Base-by-base conservation (phyloP, 2,797 vertebrate species). In the Coregonus suidteri region DNA sequence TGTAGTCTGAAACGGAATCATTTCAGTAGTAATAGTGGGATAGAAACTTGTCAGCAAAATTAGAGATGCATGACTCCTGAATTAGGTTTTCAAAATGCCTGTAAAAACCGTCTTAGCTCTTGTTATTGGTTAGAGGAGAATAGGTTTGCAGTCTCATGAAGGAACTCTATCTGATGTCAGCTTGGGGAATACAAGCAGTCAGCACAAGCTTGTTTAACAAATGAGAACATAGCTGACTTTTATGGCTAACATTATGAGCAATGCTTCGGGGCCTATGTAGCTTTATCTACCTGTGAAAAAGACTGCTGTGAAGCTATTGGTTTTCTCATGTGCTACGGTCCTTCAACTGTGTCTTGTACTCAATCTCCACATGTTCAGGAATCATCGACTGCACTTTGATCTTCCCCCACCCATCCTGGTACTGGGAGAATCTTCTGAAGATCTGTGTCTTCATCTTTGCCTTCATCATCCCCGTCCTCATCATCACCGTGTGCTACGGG, bases 361-460 rank as follows among this genome's bases (percentile, higher is more conserved):
- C 20, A 79, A 20, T 82, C 73, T 20, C n/a, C 35, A 80, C 90
- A 91, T 87, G 85, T 81, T 68, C 82, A 93, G 93, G 87, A 14
- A 93, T 95, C 53, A 91, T 95, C 75, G 97, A 99, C 90, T 99
- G 98, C 82, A 97, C 95, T 0, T 93, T 99, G 84, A 91, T 93
- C 0, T 99, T 99, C 88, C 98, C 98, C 31, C 95, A 97, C 79
- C 98, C 98, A 2, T 88, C 96, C 6, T 99, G 97, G 97, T 99
- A 99, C 89, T 99, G 98, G 98, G 98, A 99, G 86, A 99, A 96
- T 84, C 95, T 99, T 64, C 91, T 99, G 91, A 99, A 98, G 93
- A 99, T 99, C 92, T 99, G 97, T 64, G 98, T 99, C 37, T 99
- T 99, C 90, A 99, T 99, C 92, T 99, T 99, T 11, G 98, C 98